Conservation (phyloP, 2,888 invertebrate species). For the Agrotis clavis region DNA sequence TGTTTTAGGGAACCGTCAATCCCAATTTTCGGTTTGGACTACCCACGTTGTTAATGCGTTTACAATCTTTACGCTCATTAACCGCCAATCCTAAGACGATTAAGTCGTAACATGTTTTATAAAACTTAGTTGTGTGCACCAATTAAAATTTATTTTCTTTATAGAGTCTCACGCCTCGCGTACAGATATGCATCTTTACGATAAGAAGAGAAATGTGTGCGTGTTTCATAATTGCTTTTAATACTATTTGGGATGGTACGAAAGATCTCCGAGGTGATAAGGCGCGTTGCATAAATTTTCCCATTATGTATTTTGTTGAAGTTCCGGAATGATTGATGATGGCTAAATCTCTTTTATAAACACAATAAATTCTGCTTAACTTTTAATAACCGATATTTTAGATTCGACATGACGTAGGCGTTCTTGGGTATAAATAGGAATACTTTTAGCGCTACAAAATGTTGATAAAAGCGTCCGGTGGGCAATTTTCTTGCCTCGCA, state of each 20-base stretch:
- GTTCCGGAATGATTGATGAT: conserved; percentile 78
- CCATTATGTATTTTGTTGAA: conserved; percentile 74
- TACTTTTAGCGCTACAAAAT: conserved; percentile 35
- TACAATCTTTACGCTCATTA: conserved; percentile 89
- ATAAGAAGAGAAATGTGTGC: conserved; percentile 77
- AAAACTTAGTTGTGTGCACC: conserved; percentile 82
- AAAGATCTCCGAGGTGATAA: conserved; percentile 72
- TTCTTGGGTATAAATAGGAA: conserved; percentile 47
- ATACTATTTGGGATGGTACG: conserved; percentile 77
- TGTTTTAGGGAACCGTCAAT: conserved; percentile 63
- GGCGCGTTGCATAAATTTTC: conserved; percentile 74
- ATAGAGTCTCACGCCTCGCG: conserved; percentile 82
- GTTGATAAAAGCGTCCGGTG: conserved; percentile 25
- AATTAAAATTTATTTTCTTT: conserved; percentile 86
- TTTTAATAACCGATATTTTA: conserved; percentile 54
- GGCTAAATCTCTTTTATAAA: conserved; percentile 64
- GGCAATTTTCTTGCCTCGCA: conserved; percentile 40
- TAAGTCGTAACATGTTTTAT: conserved; percentile 87
- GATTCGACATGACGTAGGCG: conserved; percentile 47
- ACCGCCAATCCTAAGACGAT: conserved; percentile 85
- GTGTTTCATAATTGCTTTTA: conserved; percentile 83
- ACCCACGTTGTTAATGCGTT: conserved; percentile 84
- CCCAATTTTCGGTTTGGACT: conserved; percentile 72
- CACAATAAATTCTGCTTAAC: conserved; percentile 64
- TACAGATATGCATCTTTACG: conserved; percentile 83